Evolutionary conservation across 1,140 invertebrate genomes (phyloP).

Genomic region (Magallana angulata): DNA sequence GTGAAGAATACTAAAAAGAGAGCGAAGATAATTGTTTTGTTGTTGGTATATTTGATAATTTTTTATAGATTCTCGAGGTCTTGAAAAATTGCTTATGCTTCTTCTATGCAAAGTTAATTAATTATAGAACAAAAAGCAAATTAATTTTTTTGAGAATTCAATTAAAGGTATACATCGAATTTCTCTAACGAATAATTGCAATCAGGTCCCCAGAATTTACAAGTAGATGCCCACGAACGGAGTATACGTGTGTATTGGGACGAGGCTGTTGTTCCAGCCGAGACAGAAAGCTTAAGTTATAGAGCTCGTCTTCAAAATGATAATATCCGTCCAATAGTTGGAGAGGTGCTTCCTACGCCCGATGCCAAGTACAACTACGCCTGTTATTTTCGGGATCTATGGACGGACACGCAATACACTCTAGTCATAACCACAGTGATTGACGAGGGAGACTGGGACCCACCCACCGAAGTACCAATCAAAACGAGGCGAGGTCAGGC

Average conservation of each 20-base stretch:
- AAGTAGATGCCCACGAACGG: background rate
- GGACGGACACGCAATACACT: background rate
- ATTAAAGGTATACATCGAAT: too few species aligned
- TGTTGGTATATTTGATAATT: too few species aligned
- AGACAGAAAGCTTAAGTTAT: background rate
- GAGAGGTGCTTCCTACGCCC: background rate
- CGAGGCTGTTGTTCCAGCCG: background rate
- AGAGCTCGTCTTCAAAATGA: background rate
- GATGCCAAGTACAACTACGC: slow-evolving; percentile 1
- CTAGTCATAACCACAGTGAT: slow-evolving; percentile 9
- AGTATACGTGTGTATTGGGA: background rate
- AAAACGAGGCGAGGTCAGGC: background rate
- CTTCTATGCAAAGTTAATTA: too few species aligned
- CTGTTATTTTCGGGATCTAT: slow-evolving; percentile 20
- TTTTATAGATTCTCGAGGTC: too few species aligned
- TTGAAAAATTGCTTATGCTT: too few species aligned
- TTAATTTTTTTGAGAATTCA: too few species aligned
- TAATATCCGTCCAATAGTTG: background rate
- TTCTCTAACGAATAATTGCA: background rate
- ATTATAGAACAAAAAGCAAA: too few species aligned
- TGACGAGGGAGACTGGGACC: slow-evolving; percentile 1
- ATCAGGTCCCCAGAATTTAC: slow-evolving; percentile 9
- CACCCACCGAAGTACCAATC: background rate
- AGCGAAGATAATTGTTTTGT: too few species aligned
- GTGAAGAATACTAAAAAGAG: too few species aligned